A percentile compares a stretch with the other conserved stretches of the same genome.
Evolutionary conservation across 2,113 vertebrate genomes (phyloP).

Genomic region (Phainopepla nitens): DNA sequence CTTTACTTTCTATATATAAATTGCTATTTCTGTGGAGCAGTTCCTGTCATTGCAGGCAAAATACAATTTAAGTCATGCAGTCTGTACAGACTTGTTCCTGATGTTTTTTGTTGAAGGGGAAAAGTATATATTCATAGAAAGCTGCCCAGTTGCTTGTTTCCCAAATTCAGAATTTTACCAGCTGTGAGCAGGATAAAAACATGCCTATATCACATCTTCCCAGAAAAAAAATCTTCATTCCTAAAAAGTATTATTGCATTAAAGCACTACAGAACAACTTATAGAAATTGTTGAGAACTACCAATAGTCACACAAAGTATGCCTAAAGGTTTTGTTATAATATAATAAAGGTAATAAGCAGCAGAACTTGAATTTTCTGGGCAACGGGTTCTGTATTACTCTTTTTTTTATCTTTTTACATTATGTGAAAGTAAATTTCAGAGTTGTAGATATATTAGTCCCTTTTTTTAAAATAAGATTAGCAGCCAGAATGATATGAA

Average conservation of each 20-base stretch:
- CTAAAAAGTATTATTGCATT: not conserved
- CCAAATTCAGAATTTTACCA: not conserved
- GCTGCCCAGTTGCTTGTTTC: not conserved
- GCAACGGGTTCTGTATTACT: not conserved
- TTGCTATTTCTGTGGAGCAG: not conserved
- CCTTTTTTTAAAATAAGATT: not conserved
- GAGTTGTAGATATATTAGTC: not conserved
- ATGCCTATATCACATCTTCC: not conserved
- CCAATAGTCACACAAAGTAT: not conserved
- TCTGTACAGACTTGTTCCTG: not conserved
- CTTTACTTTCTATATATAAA: not conserved
- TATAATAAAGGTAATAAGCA: not conserved
- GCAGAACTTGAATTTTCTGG: not conserved
- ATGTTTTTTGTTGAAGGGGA: not conserved
- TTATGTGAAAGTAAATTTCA: not conserved
- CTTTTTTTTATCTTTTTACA: not conserved
- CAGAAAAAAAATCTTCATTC: not conserved
- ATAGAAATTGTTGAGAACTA: not conserved
- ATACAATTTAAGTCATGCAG: not conserved
- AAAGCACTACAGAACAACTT: not conserved
- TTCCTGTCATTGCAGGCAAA: not conserved
- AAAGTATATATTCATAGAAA: not conserved
- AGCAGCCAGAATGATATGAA: not conserved
- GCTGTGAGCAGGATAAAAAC: not conserved
- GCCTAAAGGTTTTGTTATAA: not conserved